A percentile compares a stretch with the other conserved stretches of the same genome.
phyloP scores from a whole-genome alignment of 2,797 vertebrate genomes.

The Somateria mollissima region DNA sequence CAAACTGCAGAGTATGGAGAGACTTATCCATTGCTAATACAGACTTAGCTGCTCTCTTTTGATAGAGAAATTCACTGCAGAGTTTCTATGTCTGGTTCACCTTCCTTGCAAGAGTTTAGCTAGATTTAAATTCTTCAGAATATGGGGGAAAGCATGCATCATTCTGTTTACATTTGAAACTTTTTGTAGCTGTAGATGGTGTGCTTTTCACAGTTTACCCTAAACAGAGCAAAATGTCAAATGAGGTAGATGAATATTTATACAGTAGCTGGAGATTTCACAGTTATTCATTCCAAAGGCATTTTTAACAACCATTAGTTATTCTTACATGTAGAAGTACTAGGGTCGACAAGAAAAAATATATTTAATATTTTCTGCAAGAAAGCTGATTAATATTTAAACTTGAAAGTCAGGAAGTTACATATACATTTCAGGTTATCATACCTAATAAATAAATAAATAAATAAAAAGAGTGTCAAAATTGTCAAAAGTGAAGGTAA shows the following conservation, averaged over 20 bases:
- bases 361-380: background rate
- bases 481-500: background rate
- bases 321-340: background rate
- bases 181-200: background rate
- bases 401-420: background rate
- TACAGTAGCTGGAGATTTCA: background rate
- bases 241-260: background rate
- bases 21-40: conserved; percentile 87
- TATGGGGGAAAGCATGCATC: too few relatives aligned
- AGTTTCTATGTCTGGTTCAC: conserved; percentile 93
- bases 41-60: conserved; percentile 90
- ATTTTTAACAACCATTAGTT: background rate
- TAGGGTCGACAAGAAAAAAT: background rate
- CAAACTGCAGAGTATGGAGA: background rate
- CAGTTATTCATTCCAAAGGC: background rate
- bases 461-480: background rate
- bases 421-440: background rate
- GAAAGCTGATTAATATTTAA: background rate
- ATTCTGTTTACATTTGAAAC: background rate
- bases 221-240: background rate
- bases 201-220: background rate
- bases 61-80: conserved; percentile 89
- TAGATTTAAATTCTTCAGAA: conserved; percentile 89
- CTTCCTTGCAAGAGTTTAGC: conserved; percentile 86
- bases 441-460: background rate